Evolutionary conservation across 2,113 vertebrate species (phyloP).

Genomic region (Albula glossodonta): DNA sequence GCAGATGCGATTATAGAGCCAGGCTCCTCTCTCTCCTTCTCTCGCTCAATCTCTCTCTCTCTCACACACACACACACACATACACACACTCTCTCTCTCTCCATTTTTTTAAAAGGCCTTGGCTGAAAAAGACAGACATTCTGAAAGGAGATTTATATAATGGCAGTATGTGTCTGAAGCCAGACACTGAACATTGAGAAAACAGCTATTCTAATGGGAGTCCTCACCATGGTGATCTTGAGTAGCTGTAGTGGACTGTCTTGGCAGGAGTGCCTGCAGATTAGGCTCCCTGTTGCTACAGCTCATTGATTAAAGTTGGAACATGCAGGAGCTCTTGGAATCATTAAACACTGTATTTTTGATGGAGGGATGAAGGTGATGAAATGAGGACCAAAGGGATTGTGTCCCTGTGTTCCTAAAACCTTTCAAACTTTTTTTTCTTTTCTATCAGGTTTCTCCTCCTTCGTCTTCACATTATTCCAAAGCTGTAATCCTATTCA

Average conservation of each 20-base stretch:
- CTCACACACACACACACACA: background rate
- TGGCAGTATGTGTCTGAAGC: conserved; percentile 60
- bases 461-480: background rate
- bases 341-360: conserved; percentile 61
- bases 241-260: conserved; percentile 59
- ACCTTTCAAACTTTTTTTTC: conserved; percentile 53
- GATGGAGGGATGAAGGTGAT: conserved; percentile 36
- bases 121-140: conserved; percentile 68
- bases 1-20: conserved; percentile 45
- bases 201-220: conserved; percentile 61
- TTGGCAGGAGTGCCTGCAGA: conserved; percentile 61
- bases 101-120: conserved; percentile 39
- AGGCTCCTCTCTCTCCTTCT: conserved; percentile 27
- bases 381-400: conserved; percentile 51
- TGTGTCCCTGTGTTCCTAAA: conserved; percentile 62
- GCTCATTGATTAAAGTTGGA: conserved; percentile 66
- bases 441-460: conserved; percentile 7
- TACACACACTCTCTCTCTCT: conserved; percentile 1
- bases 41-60: conserved; percentile 27
- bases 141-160: conserved; percentile 71
- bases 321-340: conserved; percentile 60
- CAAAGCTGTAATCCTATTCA: background rate
- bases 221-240: conserved; percentile 68
- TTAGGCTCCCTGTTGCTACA: conserved; percentile 63
- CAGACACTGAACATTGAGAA: conserved; percentile 70